Evolutionary conservation across 2,797 vertebrate species (phyloP).

Genomic region (Poliocrania exsul): DNA sequence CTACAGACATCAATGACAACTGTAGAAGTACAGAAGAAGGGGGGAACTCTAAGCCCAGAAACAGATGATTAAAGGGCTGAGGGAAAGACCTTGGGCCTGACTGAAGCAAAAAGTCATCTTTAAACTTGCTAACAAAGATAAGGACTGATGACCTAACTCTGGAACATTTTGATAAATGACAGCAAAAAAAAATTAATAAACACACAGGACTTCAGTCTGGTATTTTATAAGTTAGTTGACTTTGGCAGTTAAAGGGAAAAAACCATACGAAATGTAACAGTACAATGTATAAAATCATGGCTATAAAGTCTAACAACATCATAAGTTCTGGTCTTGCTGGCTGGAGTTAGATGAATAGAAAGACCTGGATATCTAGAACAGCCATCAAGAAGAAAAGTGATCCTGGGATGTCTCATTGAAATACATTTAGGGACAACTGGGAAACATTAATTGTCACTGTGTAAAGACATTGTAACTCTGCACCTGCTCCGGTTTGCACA

Average conservation of each 20-base stretch:
- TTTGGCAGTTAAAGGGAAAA: background rate
- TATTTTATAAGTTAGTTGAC: background rate
- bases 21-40: background rate
- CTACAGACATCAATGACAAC: background rate
- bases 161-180: background rate
- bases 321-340: background rate
- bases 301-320: background rate
- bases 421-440: background rate
- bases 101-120: background rate
- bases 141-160: background rate
- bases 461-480: background rate
- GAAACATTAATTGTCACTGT: background rate
- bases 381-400: background rate
- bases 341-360: background rate
- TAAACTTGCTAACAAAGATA: background rate
- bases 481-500: background rate
- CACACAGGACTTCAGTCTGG: background rate
- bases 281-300: background rate
- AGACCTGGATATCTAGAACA: background rate
- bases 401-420: background rate
- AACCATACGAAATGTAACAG: background rate
- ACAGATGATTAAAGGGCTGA: background rate
- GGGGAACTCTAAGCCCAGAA: background rate
- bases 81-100: rapidly evolving
- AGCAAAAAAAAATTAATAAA: background rate